Conservation (phyloP, 2,113 vertebrate genomes). For the Craseonycteris thonglongyai region DNA sequence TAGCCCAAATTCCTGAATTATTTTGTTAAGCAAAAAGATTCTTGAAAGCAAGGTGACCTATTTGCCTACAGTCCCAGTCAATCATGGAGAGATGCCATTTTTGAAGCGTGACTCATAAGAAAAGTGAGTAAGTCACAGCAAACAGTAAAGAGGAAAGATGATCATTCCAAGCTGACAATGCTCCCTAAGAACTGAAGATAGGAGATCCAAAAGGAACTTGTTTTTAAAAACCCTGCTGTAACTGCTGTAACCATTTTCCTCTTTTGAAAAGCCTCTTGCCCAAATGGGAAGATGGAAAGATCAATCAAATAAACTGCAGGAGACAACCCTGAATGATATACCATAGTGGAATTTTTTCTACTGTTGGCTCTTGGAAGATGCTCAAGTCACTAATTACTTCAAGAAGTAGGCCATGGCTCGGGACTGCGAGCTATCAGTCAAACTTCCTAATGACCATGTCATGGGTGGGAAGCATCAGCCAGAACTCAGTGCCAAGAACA, state of each 20-base stretch:
- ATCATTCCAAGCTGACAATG: background rate
- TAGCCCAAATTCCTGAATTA: constrained; percentile 26
- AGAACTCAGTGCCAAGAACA: background rate
- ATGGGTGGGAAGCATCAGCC: background rate
- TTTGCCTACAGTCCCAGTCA: background rate
- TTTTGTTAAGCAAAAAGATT: background rate
- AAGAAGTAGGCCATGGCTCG: constrained; percentile 18
- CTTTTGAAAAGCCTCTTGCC: background rate
- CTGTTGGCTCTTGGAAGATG: background rate
- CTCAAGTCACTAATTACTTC: constrained; percentile 24
- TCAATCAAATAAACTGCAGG: background rate
- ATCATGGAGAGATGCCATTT: constrained; percentile 10
- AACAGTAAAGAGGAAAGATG: background rate
- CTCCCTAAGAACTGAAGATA: background rate
- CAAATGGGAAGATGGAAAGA: background rate
- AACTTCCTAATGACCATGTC: constrained; percentile 15
- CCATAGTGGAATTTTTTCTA: background rate
- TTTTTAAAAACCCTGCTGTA: background rate
- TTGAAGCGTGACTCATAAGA: constrained; percentile 19
- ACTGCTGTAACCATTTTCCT: background rate
- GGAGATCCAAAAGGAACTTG: background rate
- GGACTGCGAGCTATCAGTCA: background rate
- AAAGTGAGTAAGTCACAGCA: background rate
- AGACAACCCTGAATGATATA: background rate
- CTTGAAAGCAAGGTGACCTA: constrained; percentile 37